Base-by-base conservation (phyloP, 2,113 vertebrate genomes). In the Erythrolamprus reginae region DNA sequence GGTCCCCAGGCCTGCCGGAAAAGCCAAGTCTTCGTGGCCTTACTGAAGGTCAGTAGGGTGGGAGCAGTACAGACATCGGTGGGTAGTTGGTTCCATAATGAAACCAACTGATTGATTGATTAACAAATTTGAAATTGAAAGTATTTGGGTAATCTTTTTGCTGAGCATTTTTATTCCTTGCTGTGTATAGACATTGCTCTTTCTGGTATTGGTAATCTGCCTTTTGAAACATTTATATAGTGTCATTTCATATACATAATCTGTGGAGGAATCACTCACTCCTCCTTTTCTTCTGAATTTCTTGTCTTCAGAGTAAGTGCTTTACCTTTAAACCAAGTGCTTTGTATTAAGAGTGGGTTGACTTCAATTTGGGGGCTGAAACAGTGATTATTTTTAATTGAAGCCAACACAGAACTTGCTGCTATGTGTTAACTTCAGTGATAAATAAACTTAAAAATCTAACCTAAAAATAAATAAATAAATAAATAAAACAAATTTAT, bases 401-500 rank as follows among this genome's bases (percentile, higher is more conserved):
- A 97, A 96, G 97, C 96, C 96, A 96, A 96, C 96, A 94, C 96
- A 97, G 96, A 96, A 97, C 95, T 97, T 96, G 96, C 96, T 97
- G 96, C 97, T 97, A 96, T 97, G 96, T 97, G 96, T 97, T 98
- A 96, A 94, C 93, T 97, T 97, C 96, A 96, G 90, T 94, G 97
- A 96, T 95, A 96, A 97, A 97, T 98, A 98, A 97, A 98, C 96
- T 93, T 96, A 97, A 96, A 92, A 95, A 94, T 97, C 96, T 96
- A 95, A 93, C 89, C 91, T 96, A 93, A n/a, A n/a, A n/a, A n/a
- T n/a, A n/a, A n/a, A n/a, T n/a, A n/a, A n/a, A n/a, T n/a, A n/a
- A n/a, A n/a, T n/a, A n/a, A n/a, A n/a, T n/a, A n/a, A n/a, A n/a
- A 38, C 33, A 38, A 21, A 77, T 77, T 77, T 38, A 77, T 77